Conservation (phyloP, 2,797 vertebrate genomes). For the Poeciliopsis infans region DNA sequence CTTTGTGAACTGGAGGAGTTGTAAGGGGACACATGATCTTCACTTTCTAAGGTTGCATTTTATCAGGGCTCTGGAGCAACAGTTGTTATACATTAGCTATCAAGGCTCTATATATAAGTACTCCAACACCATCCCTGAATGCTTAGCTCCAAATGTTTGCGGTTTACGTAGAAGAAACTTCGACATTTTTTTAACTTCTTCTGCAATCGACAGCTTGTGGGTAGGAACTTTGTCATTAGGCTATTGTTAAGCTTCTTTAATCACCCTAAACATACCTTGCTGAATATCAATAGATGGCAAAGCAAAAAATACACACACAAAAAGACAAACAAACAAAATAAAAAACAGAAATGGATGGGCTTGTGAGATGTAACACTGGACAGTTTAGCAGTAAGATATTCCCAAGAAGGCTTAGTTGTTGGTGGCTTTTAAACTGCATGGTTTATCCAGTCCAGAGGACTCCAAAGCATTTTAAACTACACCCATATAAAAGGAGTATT, state of each 20-base stretch:
- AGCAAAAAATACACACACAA: too few species aligned
- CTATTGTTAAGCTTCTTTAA: not conserved
- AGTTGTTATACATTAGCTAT: not conserved
- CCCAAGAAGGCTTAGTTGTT: not conserved
- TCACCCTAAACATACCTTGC: too few species aligned
- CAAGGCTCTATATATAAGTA: not conserved
- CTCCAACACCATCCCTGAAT: not conserved
- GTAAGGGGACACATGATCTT: not conserved
- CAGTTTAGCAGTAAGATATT: not conserved
- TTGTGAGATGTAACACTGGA: too few species aligned
- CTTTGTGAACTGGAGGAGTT: not conserved
- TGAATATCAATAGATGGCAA: too few species aligned
- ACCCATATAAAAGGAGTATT: not conserved
- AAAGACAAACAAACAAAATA: too few species aligned
- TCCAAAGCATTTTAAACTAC: too few species aligned
- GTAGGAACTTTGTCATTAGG: not conserved
- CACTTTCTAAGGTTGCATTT: not conserved
- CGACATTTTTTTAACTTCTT: not conserved
- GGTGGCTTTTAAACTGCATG: not conserved
- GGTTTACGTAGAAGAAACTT: not conserved
- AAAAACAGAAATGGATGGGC: too few species aligned
- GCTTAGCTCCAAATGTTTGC: not conserved
- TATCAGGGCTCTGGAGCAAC: conserved; percentile 32
- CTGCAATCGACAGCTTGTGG: not conserved
- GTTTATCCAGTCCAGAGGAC: too few species aligned